Conservation (phyloP, 2,888 invertebrate species). For the Tigriopus californicus region DNA sequence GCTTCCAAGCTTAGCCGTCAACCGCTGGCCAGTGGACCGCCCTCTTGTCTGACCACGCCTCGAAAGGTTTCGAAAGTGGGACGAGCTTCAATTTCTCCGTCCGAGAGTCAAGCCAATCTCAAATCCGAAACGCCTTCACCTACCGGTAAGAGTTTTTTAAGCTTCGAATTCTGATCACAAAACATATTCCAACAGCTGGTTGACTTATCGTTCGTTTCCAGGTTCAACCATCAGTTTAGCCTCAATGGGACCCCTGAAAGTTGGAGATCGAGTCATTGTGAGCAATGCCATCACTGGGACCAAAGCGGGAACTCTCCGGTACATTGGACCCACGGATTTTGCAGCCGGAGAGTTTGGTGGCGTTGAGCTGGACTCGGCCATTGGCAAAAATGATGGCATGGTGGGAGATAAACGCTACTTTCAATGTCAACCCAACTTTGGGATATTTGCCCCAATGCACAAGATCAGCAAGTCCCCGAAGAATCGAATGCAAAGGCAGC, state of each 20-base stretch:
- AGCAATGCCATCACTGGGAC: constrained; percentile 20
- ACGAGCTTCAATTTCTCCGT: not conserved
- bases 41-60: not conserved
- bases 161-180: not conserved
- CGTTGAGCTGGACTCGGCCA: constrained; percentile 61
- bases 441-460: constrained; percentile 40
- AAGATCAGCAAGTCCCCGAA: constrained; percentile 75
- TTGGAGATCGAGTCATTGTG: constrained; percentile 29
- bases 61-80: not conserved
- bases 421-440: constrained; percentile 28
- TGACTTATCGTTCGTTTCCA: not conserved
- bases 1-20: constrained; percentile 24
- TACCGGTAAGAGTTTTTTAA: not conserved
- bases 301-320: constrained; percentile 37
- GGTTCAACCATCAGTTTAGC: not conserved
- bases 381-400: constrained; percentile 89
- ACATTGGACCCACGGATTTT: constrained; percentile 71
- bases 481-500: constrained; percentile 36
- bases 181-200: too few species aligned
- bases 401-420: constrained; percentile 55
- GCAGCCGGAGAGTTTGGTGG: constrained; percentile 98
- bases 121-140: constrained; percentile 5
- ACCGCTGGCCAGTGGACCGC: not conserved
- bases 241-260: constrained; percentile 21
- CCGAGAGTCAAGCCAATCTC: not conserved